Evolutionary conservation across 2,888 invertebrate genomes (phyloP), one percentile per base, ranked within the genome.

Genomic region (Sisyra terminalis): DNA sequence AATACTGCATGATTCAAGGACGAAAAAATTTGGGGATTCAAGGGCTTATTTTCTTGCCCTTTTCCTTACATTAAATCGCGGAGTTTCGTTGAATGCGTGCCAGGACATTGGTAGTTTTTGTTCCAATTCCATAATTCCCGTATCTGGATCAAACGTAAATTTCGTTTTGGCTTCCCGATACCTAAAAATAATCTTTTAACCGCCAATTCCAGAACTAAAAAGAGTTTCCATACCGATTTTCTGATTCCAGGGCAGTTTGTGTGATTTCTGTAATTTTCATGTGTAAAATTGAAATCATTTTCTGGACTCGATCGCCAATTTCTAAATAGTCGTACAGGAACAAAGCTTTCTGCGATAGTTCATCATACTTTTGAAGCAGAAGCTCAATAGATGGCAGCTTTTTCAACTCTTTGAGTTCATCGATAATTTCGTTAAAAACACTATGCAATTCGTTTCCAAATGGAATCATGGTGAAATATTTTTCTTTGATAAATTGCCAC

Each of bases 101-200:
- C 88, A 88, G 0, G 88, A 84, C 75, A 89, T 82, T 0, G 89
- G 89, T 34, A 90, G 64, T 53, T 89, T 89, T 54, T 89, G 88
- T 53, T 88, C 87, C 38, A 87, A 63, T 39, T 80, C 70, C 51
- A 89, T 74, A 39, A 80, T 64, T 3, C 89, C 89, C 16, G 71
- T 69, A 40, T 78, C 75, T 0, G 87, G 83, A 56, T 86, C 84
- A 60, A 87, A 88, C 42, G 85, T 69, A 57, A 89, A 89, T 60
- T 83, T 83, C 0, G 88, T 89, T 62, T 89, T 88, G 2, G 86
- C 82, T 46, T 78, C 78, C 11, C 86, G 73, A 55, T 86, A 84
- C 48, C 80, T 77, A 58, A 45, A 29, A 24, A 18, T 24, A 8
- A 24, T 6, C 5, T 16, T 39, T 39, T 29, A 9, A 14, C 10